Evolutionary conservation across 2,113 vertebrate genomes (phyloP).

Genomic region (Prunella fulvescens): DNA sequence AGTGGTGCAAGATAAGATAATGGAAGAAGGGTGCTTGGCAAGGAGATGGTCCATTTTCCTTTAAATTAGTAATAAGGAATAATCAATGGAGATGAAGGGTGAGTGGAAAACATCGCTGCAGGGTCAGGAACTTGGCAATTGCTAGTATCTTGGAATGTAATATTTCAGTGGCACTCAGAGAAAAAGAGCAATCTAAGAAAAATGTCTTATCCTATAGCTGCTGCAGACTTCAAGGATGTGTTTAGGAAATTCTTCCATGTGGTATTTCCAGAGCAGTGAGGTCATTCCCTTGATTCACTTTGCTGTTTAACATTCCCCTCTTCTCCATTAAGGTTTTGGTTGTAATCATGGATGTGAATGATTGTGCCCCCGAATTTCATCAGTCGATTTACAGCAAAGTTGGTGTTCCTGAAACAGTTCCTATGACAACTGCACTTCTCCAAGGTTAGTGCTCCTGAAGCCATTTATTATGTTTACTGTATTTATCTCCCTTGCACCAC

Average conservation of each 20-base stretch:
- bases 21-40: background rate
- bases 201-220: background rate
- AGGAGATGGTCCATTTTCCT: background rate
- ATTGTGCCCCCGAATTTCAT: conserved; percentile 85
- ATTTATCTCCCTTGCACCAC: background rate
- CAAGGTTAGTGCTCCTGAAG: conserved; percentile 76
- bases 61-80: background rate
- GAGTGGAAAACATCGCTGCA: background rate
- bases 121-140: background rate
- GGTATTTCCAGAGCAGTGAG: background rate
- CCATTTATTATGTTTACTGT: background rate
- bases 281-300: background rate
- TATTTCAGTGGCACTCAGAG: background rate
- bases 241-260: background rate
- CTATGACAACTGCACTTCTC: conserved; percentile 83
- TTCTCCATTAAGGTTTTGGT: conserved; percentile 75
- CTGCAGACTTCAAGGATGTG: background rate
- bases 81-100: background rate
- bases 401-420: conserved; percentile 83
- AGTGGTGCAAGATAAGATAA: background rate
- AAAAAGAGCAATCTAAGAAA: conserved; percentile 30
- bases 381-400: conserved; percentile 87
- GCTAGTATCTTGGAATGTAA: background rate
- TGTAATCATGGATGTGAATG: conserved; percentile 84
- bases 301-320: background rate